Conservation (phyloP, 2,797 vertebrate species). For the Lepus townsendii region DNA sequence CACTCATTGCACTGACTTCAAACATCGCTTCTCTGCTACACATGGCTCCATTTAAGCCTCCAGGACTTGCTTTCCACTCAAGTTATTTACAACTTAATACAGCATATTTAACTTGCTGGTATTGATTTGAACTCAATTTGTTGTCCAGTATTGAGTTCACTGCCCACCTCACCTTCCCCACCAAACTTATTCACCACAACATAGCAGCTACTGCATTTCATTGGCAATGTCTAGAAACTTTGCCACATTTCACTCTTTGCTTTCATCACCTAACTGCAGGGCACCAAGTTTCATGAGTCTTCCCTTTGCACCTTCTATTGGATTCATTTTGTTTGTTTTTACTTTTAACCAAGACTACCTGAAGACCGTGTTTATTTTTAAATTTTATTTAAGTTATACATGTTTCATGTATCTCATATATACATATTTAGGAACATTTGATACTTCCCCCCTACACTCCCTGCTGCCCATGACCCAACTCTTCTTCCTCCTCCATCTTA, state of each 20-base stretch:
- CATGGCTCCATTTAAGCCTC: background rate
- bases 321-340: background rate
- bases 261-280: background rate
- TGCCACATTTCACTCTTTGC: background rate
- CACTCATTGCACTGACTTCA: background rate
- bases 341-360: no score
- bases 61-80: background rate
- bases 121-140: background rate
- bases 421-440: no score
- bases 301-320: background rate
- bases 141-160: background rate
- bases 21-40: background rate
- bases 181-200: no score
- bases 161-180: accelerated
- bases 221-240: background rate
- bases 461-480: no score
- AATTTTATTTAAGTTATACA: no score
- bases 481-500: no score
- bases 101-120: background rate
- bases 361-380: no score
- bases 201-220: accelerated
- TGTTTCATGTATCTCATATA: no score
- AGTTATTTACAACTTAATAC: background rate
- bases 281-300: accelerated
- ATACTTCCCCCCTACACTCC: no score